These are phyloP conservation scores for Candoia aspera DNA, from an alignment of 2,113 vertebrate genomes.

Conservation along the genomic window DNA sequence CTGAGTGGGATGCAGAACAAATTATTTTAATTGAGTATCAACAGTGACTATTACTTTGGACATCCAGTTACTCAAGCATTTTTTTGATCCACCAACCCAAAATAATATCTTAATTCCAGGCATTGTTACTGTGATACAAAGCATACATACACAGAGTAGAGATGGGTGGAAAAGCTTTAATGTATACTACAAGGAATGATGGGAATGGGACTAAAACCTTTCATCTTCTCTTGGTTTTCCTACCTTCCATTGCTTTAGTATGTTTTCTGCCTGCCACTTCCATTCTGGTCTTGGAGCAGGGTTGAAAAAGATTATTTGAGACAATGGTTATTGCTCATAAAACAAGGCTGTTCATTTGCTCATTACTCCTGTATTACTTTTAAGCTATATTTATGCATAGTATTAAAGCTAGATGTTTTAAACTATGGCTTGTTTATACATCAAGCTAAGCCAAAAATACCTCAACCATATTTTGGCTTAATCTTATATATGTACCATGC, in stretches of 20 bases:
- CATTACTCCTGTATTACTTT: background rate
- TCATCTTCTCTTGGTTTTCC: background rate
- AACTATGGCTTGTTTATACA: background rate
- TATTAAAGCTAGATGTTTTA: background rate
- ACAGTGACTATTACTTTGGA: background rate
- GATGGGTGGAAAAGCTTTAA: background rate
- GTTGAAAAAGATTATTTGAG: background rate
- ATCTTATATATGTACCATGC: background rate
- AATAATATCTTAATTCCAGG: background rate
- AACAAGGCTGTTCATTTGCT: background rate
- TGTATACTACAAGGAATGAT: background rate
- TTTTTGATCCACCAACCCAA: background rate
- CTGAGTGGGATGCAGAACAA: background rate
- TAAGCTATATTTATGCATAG: background rate
- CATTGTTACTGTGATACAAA: background rate
- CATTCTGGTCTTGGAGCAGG: background rate
- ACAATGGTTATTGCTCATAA: background rate
- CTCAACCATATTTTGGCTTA: background rate
- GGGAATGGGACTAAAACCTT: background rate
- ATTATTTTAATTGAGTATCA: slow-evolving; percentile 7
- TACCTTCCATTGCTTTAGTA: background rate
- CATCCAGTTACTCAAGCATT: background rate
- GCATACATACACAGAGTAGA: background rate
- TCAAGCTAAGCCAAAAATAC: background rate
- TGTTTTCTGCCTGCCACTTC: background rate